phyloP scores from a whole-genome alignment of 2,113 vertebrate species.

The Equus przewalskii region DNA sequence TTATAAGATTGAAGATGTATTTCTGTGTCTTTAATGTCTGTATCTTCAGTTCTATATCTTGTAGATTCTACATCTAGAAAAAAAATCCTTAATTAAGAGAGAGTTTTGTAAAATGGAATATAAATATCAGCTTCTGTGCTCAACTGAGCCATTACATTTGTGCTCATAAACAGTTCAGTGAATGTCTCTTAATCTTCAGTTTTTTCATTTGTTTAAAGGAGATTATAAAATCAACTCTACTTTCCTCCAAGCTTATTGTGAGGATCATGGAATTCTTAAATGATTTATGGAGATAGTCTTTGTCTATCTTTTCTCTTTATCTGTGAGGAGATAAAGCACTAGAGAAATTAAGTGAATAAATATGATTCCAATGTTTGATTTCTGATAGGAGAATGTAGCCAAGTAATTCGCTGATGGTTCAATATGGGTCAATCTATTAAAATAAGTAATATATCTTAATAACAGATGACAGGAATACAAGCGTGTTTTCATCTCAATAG shows the following conservation, averaged over 20 bases:
- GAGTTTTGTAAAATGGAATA: neutral
- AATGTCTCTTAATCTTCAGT: neutral
- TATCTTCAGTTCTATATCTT: too few species aligned
- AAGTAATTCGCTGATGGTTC: neutral
- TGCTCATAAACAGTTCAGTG: neutral
- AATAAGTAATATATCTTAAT: neutral
- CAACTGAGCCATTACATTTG: neutral
- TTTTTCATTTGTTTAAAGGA: neutral
- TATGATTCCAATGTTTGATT: neutral
- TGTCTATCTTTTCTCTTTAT: neutral
- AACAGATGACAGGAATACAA: neutral
- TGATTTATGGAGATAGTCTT: neutral
- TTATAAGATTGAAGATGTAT: neutral
- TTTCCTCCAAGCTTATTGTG: neutral
- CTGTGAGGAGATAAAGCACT: neutral
- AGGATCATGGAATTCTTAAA: neutral
- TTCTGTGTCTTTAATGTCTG: too few species aligned
- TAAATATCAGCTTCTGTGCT: neutral
- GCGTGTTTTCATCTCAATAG: neutral
- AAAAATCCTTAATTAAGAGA: neutral
- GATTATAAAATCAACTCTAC: neutral
- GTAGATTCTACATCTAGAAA: neutral
- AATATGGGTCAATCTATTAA: neutral
- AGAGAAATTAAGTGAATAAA: constrained; percentile 7
- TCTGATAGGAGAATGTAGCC: neutral